Evolutionary conservation across 2,797 vertebrate species (phyloP).

Genomic region (Myioborus melanocephalus): DNA sequence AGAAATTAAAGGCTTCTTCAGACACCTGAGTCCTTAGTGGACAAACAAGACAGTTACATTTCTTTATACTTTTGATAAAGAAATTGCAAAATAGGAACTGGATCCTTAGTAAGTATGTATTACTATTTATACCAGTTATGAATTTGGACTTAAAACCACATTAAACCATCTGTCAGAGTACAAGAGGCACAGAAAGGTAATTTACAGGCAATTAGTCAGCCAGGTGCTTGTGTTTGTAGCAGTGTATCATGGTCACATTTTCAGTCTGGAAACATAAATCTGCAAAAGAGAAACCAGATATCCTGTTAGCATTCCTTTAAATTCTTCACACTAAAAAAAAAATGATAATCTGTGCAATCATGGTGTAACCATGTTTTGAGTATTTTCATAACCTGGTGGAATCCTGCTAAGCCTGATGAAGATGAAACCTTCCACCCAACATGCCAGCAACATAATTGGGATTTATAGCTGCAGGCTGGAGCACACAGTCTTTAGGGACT

Average conservation of each 20-base stretch:
- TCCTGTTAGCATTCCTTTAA: background rate
- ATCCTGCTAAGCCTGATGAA: background rate
- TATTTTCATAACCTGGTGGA: background rate
- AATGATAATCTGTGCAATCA: background rate
- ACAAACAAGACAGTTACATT: background rate
- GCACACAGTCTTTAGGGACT: background rate
- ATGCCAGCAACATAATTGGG: background rate
- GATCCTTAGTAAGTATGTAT: background rate
- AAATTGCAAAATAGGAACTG: background rate
- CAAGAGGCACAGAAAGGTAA: background rate
- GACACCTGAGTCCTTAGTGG: background rate
- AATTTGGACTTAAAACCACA: background rate
- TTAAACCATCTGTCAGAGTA: background rate
- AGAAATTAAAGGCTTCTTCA: background rate
- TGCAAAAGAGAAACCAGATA: background rate
- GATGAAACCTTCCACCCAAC: background rate
- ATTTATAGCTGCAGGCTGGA: background rate
- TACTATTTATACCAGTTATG: background rate
- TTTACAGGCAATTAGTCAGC: background rate
- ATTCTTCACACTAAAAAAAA: background rate
- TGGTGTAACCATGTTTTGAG: background rate
- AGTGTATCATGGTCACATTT: background rate
- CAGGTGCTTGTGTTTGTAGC: background rate
- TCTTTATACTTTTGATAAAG: background rate
- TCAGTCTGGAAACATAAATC: background rate